Evolutionary conservation across 2,113 vertebrate genomes (phyloP), one percentile per base, ranked within the genome.

Genomic region (Callorhinus ursinus): DNA sequence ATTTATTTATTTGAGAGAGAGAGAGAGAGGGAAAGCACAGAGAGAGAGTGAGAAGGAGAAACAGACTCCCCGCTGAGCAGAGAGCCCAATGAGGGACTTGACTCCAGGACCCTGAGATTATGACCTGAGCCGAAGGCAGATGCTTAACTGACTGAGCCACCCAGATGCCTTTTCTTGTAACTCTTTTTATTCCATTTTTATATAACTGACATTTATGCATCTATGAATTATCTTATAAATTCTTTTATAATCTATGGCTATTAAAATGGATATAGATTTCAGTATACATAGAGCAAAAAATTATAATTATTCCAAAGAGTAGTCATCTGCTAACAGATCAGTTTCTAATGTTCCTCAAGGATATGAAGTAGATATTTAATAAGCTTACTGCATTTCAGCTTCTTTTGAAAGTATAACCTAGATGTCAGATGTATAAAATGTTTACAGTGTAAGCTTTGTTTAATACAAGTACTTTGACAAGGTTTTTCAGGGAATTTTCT

Each of bases 401-500:
- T 72, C 53, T 91, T 69, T 82, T 89, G 10, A 85, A 93, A 26
- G 19, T 84, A 74, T 92, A 96, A 39, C 82, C 3, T 51, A 67
- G 1, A 86, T 82, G 28, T 80, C n/a, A 97, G 49, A 69, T 74
- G 0, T 36, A 39, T 18, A 82, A 90, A 71, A 93, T 88, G 2
- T 86, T 14, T 81, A 53, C 26, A 51, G 14, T 88, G 8, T 84
- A 3, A 84, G 4, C 0, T 61, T 7, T 84, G 4, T 76, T 84
- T 88, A 67, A 0, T 63, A 55, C 33, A 19, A 10, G 2, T 57
- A 80, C 14, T 11, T 97, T 87, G 77, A 80, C n/a, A 69, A n/a
- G 8, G 3, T 59, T 74, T 72, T 93, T 76, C 2, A 24, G 39
- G 77, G 80, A 61, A 88, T 96, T 97, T 98, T 76, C n/a, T 57